Conservation (phyloP, 2,888 invertebrate species). For the Phytoseiulus persimilis region DNA sequence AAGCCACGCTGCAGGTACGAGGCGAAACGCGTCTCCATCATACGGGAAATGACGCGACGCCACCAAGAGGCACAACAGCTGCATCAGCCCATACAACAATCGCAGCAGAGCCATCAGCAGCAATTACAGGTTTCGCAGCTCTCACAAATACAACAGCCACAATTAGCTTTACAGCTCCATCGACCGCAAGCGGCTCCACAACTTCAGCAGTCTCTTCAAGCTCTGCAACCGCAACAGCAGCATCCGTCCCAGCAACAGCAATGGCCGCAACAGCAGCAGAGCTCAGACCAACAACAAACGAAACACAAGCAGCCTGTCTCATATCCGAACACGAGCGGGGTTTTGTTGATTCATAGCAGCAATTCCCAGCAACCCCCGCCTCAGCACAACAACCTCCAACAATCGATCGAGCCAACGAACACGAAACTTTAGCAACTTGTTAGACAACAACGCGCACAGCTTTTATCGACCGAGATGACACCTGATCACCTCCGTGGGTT, state of each 20-base stretch:
- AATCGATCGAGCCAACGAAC: not conserved
- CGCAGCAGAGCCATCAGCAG: not conserved
- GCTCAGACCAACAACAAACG: not conserved
- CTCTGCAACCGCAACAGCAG: constrained; percentile 21
- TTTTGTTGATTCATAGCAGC: not conserved
- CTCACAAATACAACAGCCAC: not conserved
- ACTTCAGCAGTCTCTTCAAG: not conserved
- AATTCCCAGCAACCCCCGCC: not conserved
- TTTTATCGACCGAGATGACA: not conserved
- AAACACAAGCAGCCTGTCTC: not conserved
- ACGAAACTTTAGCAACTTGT: not conserved
- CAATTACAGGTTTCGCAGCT: not conserved
- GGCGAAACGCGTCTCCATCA: not conserved
- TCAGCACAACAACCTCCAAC: constrained; percentile 13
- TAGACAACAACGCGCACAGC: not conserved
- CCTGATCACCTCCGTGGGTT: too few relatives aligned
- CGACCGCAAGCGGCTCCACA: not conserved
- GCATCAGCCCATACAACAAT: not conserved
- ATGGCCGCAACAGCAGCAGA: constrained; percentile 6
- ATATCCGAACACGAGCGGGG: not conserved
- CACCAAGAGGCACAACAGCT: constrained; percentile 23
- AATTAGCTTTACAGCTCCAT: not conserved
- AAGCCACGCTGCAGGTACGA: constrained; percentile 1
- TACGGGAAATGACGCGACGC: constrained; percentile 9
- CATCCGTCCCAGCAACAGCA: not conserved